These are phyloP conservation scores for Ibidorhyncha struthersii DNA, from an alignment of 2,113 vertebrate species.

Conservation along the genomic window DNA sequence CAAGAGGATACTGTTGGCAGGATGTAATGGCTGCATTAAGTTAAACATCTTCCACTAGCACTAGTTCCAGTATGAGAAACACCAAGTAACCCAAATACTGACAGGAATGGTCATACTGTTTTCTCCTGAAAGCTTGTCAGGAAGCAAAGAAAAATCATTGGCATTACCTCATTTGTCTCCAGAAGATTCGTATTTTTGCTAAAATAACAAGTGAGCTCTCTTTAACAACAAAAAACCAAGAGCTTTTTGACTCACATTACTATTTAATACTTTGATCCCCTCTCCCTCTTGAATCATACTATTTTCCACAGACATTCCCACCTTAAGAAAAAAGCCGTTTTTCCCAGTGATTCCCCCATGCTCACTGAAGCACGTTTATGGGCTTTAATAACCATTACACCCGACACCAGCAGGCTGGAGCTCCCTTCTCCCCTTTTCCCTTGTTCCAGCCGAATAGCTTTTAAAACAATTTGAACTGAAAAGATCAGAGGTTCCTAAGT, in stretches of 20 bases:
- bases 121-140: neutral
- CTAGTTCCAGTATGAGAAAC: neutral
- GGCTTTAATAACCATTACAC: neutral
- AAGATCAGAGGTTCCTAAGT: neutral
- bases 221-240: neutral
- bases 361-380: neutral
- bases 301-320: neutral
- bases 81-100: neutral
- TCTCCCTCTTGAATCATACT: neutral
- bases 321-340: neutral
- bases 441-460: neutral
- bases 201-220: neutral
- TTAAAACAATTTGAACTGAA: neutral
- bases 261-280: neutral
- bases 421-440: neutral
- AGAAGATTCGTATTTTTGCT: neutral
- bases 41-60: neutral
- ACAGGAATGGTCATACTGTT: neutral
- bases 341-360: neutral
- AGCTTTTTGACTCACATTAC: neutral
- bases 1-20: no score
- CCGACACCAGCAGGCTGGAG: neutral
- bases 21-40: neutral
- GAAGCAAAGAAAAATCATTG: neutral
- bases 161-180: neutral